Evolutionary conservation across 30 jellyfish, hydroid and myxozoan genomes (phyloP).

Genomic region (Haliclystus octoradiatus): DNA sequence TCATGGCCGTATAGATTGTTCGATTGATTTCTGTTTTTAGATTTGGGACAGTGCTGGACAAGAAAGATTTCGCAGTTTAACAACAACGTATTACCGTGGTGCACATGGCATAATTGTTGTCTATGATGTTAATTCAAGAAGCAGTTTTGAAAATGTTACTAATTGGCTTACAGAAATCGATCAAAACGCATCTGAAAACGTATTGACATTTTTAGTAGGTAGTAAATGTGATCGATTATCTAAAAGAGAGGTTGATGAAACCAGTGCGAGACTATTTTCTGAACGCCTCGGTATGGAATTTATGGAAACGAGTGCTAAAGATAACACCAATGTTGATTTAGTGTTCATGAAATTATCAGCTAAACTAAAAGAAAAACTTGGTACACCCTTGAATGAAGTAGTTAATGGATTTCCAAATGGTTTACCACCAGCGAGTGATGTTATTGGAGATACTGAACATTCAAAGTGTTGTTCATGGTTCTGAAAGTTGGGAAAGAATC

Average conservation of each 20-base stretch:
- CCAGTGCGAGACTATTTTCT: conserved; percentile 50
- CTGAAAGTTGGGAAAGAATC: no score
- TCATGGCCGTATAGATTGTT: neutral
- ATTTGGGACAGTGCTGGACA: conserved; percentile 89
- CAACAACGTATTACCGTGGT: conserved; percentile 82
- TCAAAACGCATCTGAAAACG: conserved; percentile 71
- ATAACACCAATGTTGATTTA: conserved; percentile 40
- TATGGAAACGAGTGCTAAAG: conserved; percentile 68
- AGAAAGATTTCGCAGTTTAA: conserved; percentile 66
- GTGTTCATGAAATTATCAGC: conserved; percentile 58
- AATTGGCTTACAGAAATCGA: conserved; percentile 67
- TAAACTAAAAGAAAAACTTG: conserved; percentile 58
- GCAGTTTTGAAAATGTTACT: conserved; percentile 51
- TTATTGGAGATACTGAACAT: no score
- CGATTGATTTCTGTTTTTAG: conserved; percentile 7
- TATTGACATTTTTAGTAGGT: conserved; percentile 47
- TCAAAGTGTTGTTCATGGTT: no score
- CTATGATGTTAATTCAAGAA: conserved; percentile 66
- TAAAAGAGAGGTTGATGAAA: conserved; percentile 60
- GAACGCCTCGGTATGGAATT: conserved; percentile 40
- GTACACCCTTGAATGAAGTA: no score
- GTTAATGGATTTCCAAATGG: neutral
- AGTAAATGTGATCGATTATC: conserved; percentile 49
- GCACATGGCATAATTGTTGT: conserved; percentile 79
- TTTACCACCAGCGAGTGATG: neutral